Evolutionary conservation across 2,797 vertebrate genomes (phyloP).

Genomic region (Apodemus agrarius): DNA sequence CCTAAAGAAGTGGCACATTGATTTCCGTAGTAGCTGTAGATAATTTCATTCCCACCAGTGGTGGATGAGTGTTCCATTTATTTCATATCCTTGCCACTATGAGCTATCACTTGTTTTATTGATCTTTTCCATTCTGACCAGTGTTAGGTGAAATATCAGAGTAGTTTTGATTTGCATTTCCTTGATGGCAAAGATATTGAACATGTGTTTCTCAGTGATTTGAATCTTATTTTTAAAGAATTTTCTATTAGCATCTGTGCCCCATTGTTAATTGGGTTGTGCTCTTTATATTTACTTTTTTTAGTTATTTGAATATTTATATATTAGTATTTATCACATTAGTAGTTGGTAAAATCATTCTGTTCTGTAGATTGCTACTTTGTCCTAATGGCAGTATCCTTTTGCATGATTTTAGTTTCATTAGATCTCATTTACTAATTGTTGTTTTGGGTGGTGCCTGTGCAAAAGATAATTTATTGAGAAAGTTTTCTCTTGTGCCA

Average conservation of each 20-base stretch:
- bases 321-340: not conserved
- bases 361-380: not conserved
- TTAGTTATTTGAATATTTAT: not conserved
- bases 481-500: not conserved
- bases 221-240: not conserved
- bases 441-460: not conserved
- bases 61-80: no score
- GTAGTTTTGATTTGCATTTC: not conserved
- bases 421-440: not conserved
- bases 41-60: not conserved
- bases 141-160: not conserved
- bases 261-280: not conserved
- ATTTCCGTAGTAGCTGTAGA: not conserved
- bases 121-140: not conserved
- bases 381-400: not conserved
- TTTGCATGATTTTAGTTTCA: not conserved
- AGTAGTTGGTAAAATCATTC: not conserved
- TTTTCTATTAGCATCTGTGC: not conserved
- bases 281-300: not conserved
- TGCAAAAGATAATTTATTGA: not conserved
- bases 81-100: not conserved
- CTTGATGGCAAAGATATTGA: not conserved
- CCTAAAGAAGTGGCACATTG: not conserved
- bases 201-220: not conserved
- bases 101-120: not conserved